phyloP scores from a whole-genome alignment of 2,113 vertebrate genomes.

The Nyctereutes procyonoides region DNA sequence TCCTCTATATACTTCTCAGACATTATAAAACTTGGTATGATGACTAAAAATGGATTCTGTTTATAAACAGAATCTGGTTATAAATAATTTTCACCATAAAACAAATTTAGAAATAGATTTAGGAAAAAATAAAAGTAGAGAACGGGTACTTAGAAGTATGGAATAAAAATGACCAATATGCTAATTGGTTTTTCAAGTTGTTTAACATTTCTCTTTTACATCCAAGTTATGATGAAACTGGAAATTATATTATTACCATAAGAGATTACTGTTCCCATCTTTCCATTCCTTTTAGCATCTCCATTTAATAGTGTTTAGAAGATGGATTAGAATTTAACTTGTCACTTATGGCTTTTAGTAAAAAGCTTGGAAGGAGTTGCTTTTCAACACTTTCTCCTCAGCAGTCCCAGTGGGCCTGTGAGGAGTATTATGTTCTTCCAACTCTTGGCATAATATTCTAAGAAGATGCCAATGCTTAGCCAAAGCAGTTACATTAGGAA shows the following conservation, averaged over 20 bases:
- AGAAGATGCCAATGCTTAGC: background rate
- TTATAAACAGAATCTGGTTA: constrained; percentile 33
- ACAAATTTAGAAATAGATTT: constrained; percentile 15
- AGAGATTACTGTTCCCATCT: background rate
- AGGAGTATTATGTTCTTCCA: constrained; percentile 22
- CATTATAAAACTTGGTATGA: background rate
- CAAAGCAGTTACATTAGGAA: constrained; percentile 49
- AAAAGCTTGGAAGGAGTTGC: background rate
- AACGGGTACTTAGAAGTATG: background rate
- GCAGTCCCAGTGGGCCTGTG: constrained; percentile 1
- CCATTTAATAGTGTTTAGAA: constrained; percentile 55
- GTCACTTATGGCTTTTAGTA: constrained; percentile 41
- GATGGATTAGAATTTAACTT: constrained; percentile 60
- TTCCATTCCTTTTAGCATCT: constrained; percentile 31
- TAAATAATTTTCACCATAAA: constrained; percentile 42
- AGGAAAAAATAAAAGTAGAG: background rate
- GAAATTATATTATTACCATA: constrained; percentile 13
- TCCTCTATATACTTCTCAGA: background rate
- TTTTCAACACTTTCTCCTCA: background rate
- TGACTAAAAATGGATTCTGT: background rate
- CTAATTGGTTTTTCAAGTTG: background rate
- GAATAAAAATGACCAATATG: background rate
- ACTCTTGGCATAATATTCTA: background rate
- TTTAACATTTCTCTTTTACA: constrained; percentile 40
- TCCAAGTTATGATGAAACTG: background rate